These are phyloP conservation scores for Drosophila greeni DNA, from an alignment of 2,888 invertebrate genomes.

Conservation along the genomic window DNA sequence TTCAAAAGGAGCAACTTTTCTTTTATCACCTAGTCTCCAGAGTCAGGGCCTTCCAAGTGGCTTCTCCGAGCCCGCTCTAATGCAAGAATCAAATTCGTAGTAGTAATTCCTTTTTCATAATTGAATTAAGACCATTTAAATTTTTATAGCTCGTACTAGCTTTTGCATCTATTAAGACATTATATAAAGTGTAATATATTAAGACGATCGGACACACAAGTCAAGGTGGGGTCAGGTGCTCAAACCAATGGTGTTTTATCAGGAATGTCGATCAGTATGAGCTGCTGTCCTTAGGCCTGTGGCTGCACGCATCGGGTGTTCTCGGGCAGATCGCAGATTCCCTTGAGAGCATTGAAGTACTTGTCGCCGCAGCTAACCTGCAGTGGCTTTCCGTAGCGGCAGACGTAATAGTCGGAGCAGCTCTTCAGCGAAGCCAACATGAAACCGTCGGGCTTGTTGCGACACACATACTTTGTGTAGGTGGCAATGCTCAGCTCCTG, in stretches of 20 bases:
- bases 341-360: constrained; percentile 71
- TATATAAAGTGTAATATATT: neutral
- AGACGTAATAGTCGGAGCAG: constrained; percentile 72
- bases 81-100: no score
- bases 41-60: no score
- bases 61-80: no score
- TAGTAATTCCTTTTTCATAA: no score
- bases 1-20: no score
- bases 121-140: neutral
- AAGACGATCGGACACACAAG: neutral
- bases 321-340: constrained; percentile 72
- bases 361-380: constrained; percentile 64
- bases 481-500: constrained; percentile 46
- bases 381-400: constrained; percentile 62
- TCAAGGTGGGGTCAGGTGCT: constrained; percentile 20
- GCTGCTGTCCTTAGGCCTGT: constrained; percentile 17
- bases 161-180: constrained; percentile 42
- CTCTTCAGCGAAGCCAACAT: constrained; percentile 69
- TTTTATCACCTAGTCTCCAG: no score
- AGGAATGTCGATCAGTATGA: neutral
- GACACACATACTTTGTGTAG: constrained; percentile 63
- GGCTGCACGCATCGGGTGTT: constrained; percentile 67
- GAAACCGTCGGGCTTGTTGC: constrained; percentile 68
- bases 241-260: constrained; percentile 5
- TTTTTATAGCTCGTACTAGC: constrained; percentile 48